Conservation (phyloP, 2,113 vertebrate genomes). For the Protomyctophum bolini region DNA sequence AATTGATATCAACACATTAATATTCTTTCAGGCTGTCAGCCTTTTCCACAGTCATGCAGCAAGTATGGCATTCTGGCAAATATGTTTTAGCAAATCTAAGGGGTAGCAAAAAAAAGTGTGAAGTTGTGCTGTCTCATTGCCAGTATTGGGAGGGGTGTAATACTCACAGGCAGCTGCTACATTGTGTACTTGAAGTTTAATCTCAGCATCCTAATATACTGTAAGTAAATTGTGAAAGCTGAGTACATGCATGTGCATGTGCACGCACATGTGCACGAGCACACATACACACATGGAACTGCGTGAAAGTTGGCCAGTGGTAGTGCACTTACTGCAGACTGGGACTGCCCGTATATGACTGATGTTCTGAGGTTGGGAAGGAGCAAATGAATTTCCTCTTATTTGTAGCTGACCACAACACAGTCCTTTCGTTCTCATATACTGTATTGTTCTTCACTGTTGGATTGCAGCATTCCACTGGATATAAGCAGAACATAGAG, state of each 20-base stretch:
- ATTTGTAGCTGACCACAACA: constrained; percentile 47
- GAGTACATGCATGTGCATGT: constrained; percentile 3
- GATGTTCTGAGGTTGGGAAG: constrained; percentile 48
- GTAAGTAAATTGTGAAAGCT: background rate
- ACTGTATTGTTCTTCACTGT: background rate
- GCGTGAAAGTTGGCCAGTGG: constrained; percentile 35
- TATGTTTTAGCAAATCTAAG: too few species aligned
- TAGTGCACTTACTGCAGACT: constrained; percentile 50
- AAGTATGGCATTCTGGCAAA: too few species aligned
- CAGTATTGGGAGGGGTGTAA: background rate
- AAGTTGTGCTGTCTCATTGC: background rate
- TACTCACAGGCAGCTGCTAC: constrained; percentile 5
- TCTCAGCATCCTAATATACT: constrained; percentile 30
- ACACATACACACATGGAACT: constrained; percentile 29
- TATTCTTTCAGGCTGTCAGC: too few species aligned
- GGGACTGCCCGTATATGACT: constrained; percentile 51
- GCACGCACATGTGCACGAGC: constrained; percentile 1
- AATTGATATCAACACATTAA: too few species aligned
- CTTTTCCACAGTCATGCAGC: too few species aligned
- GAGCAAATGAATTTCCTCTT: constrained; percentile 59
- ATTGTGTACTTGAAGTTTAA: constrained; percentile 26
- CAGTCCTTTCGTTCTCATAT: constrained; percentile 12
- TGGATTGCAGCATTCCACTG: constrained; percentile 1
- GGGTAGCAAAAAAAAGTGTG: background rate
- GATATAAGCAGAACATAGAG: constrained; percentile 11